Percentiles rank a stretch among this genome's conserved stretches.
phyloP scores from a whole-genome alignment of 1,140 invertebrate species.

The Drosophila miranda region DNA sequence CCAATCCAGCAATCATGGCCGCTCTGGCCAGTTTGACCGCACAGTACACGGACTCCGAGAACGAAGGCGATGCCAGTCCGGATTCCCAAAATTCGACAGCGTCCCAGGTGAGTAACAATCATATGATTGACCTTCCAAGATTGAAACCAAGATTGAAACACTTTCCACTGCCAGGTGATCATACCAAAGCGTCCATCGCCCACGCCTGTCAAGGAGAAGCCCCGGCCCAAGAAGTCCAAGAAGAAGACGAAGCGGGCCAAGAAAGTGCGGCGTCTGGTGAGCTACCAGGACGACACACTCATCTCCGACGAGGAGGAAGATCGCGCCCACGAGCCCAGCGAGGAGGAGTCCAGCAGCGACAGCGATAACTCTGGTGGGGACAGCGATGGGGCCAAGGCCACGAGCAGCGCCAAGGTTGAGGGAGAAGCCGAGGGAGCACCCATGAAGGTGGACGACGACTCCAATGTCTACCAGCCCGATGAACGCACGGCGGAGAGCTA shows the following conservation, averaged over 20 bases:
- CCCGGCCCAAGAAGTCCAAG: slow-evolving; percentile 33
- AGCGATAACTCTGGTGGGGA: slow-evolving; percentile 50
- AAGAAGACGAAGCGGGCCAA: slow-evolving; percentile 60
- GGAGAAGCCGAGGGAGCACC: slow-evolving; percentile 13
- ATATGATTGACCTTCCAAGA: too few relatives aligned
- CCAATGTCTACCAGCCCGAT: slow-evolving; percentile 77
- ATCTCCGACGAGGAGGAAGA: slow-evolving; percentile 88
- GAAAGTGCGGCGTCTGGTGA: slow-evolving; percentile 86
- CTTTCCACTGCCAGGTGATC: too few relatives aligned
- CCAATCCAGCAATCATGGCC: slow-evolving; percentile 20
- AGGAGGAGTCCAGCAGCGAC: slow-evolving; percentile 44
- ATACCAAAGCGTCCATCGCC: slow-evolving; percentile 66
- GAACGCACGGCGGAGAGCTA: slow-evolving; percentile 83
- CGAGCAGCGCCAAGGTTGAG: slow-evolving; percentile 26
- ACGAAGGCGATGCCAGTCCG: slow-evolving; percentile 85
- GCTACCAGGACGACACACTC: slow-evolving; percentile 89
- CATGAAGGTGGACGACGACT: slow-evolving; percentile 73
- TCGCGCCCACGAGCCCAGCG: slow-evolving; percentile 31
- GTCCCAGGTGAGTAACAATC: slow-evolving; percentile 49
- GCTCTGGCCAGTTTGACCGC: slow-evolving; percentile 91
- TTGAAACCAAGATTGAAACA: too few relatives aligned
- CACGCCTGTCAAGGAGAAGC: slow-evolving; percentile 58
- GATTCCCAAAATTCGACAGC: slow-evolving; percentile 75
- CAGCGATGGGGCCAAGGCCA: slow-evolving; percentile 43
- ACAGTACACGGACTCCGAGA: slow-evolving; percentile 92